Base-by-base conservation (phyloP, 2,888 invertebrate species). In the Elgonia sp. region DNA sequence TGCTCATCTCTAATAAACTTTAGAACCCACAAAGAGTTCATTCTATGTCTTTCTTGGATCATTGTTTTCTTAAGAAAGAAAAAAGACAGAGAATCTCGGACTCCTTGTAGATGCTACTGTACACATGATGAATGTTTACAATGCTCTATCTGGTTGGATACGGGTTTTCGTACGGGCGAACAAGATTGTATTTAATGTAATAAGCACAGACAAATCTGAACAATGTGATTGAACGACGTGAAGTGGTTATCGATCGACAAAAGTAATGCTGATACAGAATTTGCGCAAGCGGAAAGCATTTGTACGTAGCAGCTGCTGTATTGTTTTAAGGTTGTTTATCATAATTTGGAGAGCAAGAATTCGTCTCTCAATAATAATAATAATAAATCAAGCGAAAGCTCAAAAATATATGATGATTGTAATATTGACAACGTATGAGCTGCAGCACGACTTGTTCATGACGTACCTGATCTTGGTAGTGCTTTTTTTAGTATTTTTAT, bases 341-440 rank as follows among this genome's bases (percentile, higher is more conserved):
- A 77, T 89, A 89, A 85, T 86, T 86, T 53, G 84, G 67, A 88
- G 87, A 88, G 70, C 89, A 88, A 90, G 84, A 86, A 85, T 82
- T 86, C 70, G 87, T 86, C 86, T 70, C 88, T 80, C 87, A 72
- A 84, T 89, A 53, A 65, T 89, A 88, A 65, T 89, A 88, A 82
- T 29, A 7, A 69, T 50, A 88, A 87, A 82, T 75, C 29, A 29
- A 29, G 70, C 82, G 70, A 82, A 89, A 87, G 88, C 82, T 89
- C 83, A 89, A 89, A 75, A 69, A 55, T 21, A 70, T 20, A 63
- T 55, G 21, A 65, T 57, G 29, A 62, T 53, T 16, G 42, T 42
- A 55, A 40, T 7, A 69, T 69, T 18, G 10, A 53, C 37, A 53
- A 10, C 20, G 50, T 70, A 62, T 67, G 55, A 75, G 69, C 76